Base-by-base conservation (phyloP, 2,888 invertebrate species). In the Synergus umbraculus region DNA sequence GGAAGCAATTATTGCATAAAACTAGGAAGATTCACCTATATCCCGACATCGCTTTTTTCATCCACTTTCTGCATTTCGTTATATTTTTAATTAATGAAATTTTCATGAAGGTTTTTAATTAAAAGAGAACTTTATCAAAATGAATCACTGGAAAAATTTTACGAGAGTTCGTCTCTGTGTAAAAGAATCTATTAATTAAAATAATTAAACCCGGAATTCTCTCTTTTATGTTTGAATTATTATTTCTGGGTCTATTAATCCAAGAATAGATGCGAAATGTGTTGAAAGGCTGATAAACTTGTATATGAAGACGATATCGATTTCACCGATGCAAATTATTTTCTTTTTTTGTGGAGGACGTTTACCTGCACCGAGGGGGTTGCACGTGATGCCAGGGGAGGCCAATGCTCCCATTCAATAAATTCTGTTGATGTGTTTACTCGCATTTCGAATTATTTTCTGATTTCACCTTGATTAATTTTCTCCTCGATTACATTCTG, bases 271-370 rank as follows among this genome's bases (percentile, higher is more conserved):
- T 65, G 65, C 10, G n/a, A 65, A 65, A 65, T 43, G 13, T 73
- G 43, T 76, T 76, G n/a, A 49, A 66, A 44, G 43, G 43, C 15
- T 5, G 5, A 65, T 65, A 65, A 18, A 66, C 18, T 18, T 73
- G 37, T 37, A 73, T 54, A 54, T 37, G 8, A 0, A 41, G 73
- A 41, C 54, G 79, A 79, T 87, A 87, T 87, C 83, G 87, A 87
- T 87, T 85, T 82, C 82, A 78, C 66, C 82, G 81, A 81, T 83
- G 81, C 79, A 81, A 87, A 88, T 87, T 88, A 86, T 87, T 87
- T 86, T 82, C 83, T 86, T 83, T 79, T 83, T 85, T 77, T 67
- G 82, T 81, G 77, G 83, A 81, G 86, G 85, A 87, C 85, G 85
- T 86, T 87, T 87, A 86, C 79, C 80, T n/a, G 76, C 65, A 7